These are phyloP conservation scores for Drosophila prolongata DNA, from an alignment of 2,888 invertebrate genomes.

Conservation along the genomic window DNA sequence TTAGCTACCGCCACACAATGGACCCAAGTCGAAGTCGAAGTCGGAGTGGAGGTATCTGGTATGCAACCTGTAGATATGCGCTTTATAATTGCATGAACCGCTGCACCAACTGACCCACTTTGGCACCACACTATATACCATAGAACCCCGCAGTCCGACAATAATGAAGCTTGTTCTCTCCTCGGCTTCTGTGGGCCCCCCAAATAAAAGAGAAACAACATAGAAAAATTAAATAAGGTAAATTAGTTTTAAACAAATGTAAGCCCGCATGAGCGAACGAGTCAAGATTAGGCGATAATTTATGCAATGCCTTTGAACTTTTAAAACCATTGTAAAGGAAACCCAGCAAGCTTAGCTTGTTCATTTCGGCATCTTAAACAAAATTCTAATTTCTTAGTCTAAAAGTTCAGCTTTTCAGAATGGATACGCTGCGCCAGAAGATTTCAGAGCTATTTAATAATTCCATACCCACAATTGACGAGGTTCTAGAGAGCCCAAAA, in stretches of 20 bases:
- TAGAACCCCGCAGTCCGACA: slow-evolving; percentile 16
- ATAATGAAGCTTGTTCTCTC: slow-evolving; percentile 12
- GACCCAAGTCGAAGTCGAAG: slow-evolving; percentile 38
- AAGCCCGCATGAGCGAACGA: slow-evolving; percentile 17
- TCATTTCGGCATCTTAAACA: slow-evolving; percentile 1
- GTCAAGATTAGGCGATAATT: slow-evolving; percentile 44
- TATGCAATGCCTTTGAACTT: slow-evolving; percentile 58
- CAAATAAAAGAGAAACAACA: slow-evolving; percentile 2
- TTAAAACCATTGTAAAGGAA: slow-evolving; percentile 17
- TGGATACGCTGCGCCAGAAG: slow-evolving; percentile 15
- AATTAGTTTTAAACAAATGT: slow-evolving; percentile 20
- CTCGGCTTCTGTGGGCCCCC: slow-evolving; percentile 49
- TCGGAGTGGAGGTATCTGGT: slow-evolving; percentile 17
- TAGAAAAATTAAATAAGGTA: slow-evolving; percentile 29
- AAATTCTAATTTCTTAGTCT: slow-evolving; percentile 10
- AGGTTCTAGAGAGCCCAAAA: neutral
- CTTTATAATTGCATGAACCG: slow-evolving; percentile 68
- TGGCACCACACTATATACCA: slow-evolving; percentile 17
- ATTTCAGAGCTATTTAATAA: slow-evolving; percentile 1
- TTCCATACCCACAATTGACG: neutral
- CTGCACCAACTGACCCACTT: slow-evolving; percentile 69
- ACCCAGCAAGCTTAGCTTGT: slow-evolving; percentile 18
- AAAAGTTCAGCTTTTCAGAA: slow-evolving; percentile 1
- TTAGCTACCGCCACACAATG: slow-evolving; percentile 60
- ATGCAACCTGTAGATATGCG: slow-evolving; percentile 61